Conservation (phyloP, 2,113 vertebrate genomes). For the Barnardius zonarius region DNA sequence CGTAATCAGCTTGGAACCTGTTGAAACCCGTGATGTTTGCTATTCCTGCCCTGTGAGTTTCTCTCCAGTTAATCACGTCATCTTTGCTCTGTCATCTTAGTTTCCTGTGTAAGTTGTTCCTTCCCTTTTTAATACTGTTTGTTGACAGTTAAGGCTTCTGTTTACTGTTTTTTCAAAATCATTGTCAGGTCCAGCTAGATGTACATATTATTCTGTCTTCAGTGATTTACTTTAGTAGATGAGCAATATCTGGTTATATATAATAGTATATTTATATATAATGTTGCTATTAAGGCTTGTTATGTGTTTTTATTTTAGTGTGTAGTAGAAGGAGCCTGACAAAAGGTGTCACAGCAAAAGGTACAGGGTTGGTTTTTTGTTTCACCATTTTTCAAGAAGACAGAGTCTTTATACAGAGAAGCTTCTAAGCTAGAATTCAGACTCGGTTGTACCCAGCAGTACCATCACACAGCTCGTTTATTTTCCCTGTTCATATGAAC, state of each 20-base stretch:
- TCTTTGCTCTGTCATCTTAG: background rate
- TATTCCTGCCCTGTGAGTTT: background rate
- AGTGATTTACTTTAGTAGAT: background rate
- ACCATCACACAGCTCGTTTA: background rate
- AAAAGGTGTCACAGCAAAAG: background rate
- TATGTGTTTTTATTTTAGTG: background rate
- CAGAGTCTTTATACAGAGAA: background rate
- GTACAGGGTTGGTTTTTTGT: background rate
- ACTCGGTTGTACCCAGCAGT: rapidly evolving
- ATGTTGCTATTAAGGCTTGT: background rate
- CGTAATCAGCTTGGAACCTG: background rate
- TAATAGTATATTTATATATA: rapidly evolving
- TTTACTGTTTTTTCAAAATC: background rate
- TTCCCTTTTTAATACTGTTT: background rate
- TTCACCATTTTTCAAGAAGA: background rate
- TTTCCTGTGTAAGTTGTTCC: background rate
- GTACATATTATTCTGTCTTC: background rate
- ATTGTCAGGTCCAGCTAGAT: background rate
- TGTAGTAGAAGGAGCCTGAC: background rate
- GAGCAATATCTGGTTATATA: background rate
- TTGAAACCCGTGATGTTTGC: background rate
- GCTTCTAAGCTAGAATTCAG: background rate
- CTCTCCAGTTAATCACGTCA: background rate
- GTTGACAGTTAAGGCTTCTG: background rate
- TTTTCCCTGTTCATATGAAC: background rate